Conservation (phyloP, 92 coral and sea anemone genomes). For the Meandrina meandrites region DNA sequence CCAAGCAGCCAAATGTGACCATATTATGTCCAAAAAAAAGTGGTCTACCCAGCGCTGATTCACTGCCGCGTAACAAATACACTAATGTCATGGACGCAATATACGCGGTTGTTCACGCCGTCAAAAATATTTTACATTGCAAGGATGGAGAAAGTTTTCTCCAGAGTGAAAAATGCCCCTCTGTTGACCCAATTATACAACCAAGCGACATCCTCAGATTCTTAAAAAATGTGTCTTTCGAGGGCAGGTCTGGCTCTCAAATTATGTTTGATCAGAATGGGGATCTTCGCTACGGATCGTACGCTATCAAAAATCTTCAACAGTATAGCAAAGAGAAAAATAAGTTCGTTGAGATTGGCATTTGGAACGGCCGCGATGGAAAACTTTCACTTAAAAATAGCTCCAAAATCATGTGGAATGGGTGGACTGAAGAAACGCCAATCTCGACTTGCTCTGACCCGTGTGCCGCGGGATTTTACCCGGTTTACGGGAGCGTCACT, state of each 20-base stretch:
- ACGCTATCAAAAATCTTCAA: slow-evolving; percentile 86
- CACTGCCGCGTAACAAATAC: slow-evolving; percentile 88
- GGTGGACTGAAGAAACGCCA: slow-evolving; percentile 60
- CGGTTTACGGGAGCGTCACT: slow-evolving; percentile 68
- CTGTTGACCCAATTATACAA: slow-evolving; percentile 32
- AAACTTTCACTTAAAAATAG: slow-evolving; percentile 45
- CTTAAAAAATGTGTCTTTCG: slow-evolving; percentile 70
- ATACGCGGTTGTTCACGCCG: slow-evolving; percentile 75
- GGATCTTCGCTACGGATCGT: slow-evolving; percentile 85
- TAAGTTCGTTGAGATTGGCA: slow-evolving; percentile 75
- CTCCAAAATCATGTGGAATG: slow-evolving; percentile 73
- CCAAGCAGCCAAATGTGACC: slow-evolving; percentile 59
- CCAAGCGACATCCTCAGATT: slow-evolving; percentile 67
- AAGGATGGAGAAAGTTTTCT: slow-evolving; percentile 51
- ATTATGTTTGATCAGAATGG: slow-evolving; percentile 80
- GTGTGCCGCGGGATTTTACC: slow-evolving; percentile 79
- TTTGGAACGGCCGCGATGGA: slow-evolving; percentile 80
- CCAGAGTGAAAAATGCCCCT: slow-evolving; percentile 54
- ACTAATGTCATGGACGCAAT: slow-evolving; percentile 98
- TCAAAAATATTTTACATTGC: slow-evolving; percentile 61
- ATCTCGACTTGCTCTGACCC: slow-evolving; percentile 79
- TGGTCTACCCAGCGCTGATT: slow-evolving; percentile 65
- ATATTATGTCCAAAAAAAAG: slow-evolving; percentile 57
- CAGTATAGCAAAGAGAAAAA: slow-evolving; percentile 40
- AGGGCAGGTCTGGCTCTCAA: slow-evolving; percentile 71